These are phyloP conservation scores for Caenorhabditis afra DNA, from an alignment of 2,888 invertebrate genomes.

Conservation along the genomic window DNA sequence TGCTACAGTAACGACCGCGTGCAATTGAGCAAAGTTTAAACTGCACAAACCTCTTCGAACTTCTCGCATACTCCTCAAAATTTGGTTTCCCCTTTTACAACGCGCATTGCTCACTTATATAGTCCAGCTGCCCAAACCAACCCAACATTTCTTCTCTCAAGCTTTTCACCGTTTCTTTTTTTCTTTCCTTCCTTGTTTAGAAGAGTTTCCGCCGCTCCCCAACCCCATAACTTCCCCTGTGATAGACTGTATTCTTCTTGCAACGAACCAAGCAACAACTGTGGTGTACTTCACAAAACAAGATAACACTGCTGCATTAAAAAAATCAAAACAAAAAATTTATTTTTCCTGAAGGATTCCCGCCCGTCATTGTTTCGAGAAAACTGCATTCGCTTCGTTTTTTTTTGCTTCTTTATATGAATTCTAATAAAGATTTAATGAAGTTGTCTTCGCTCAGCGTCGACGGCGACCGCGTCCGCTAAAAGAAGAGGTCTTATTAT, in stretches of 20 bases:
- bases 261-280: too few relatives aligned
- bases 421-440: background rate
- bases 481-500: constrained; percentile 2
- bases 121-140: too few relatives aligned
- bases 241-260: background rate
- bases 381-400: too few relatives aligned
- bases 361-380: too few relatives aligned
- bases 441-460: background rate
- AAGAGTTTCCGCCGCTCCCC: background rate
- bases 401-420: too few relatives aligned
- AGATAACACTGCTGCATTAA: too few relatives aligned
- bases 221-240: constrained; percentile 25
- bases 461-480: constrained; percentile 28
- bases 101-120: too few relatives aligned
- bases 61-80: background rate
- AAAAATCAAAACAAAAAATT: background rate
- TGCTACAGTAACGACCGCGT: constrained; percentile 91
- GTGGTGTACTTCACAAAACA: too few relatives aligned
- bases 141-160: background rate
- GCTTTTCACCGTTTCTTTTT: background rate
- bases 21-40: constrained; percentile 58
- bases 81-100: background rate
- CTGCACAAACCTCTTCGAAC: too few relatives aligned
- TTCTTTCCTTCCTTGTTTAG: constrained; percentile 8
- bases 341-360: background rate